phyloP scores from a whole-genome alignment of 1,140 invertebrate species.

The Calliphora vicina region DNA sequence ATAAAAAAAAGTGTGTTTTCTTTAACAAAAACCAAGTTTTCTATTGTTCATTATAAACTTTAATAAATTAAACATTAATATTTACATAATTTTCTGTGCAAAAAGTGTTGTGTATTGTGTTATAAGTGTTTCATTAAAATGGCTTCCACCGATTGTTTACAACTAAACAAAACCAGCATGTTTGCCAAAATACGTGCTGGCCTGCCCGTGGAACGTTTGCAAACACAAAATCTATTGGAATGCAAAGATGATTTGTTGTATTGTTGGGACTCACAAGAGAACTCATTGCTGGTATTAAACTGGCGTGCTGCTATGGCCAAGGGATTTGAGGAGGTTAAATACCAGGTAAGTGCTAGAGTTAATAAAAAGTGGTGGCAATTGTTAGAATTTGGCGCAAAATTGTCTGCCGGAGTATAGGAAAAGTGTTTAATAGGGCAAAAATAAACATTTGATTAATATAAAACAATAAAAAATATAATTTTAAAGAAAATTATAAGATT shows the following conservation, averaged over 20 bases:
- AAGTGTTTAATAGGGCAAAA: no score
- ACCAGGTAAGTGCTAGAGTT: slow-evolving; percentile 32
- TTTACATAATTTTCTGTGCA: no score
- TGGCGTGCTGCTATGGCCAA: slow-evolving; percentile 47
- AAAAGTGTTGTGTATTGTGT: background rate
- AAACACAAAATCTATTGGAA: slow-evolving; percentile 57
- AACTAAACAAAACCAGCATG: slow-evolving; percentile 35
- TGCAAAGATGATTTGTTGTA: slow-evolving; percentile 60
- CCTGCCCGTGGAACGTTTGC: slow-evolving; percentile 43
- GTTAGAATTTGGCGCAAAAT: background rate
- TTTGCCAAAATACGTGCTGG: slow-evolving; percentile 51
- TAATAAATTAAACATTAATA: no score
- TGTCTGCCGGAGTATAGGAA: no score
- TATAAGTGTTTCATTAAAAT: background rate
- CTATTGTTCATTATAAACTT: background rate
- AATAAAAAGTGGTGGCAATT: background rate
- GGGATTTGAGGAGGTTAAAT: slow-evolving; percentile 29
- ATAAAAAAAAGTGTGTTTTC: slow-evolving; percentile 7
- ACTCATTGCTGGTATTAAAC: slow-evolving; percentile 51
- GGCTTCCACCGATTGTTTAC: slow-evolving; percentile 32
- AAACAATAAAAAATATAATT: no score
- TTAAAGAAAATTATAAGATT: no score
- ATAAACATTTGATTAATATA: no score
- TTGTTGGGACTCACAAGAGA: slow-evolving; percentile 52
- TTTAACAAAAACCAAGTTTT: background rate